A percentile compares a stretch with the other conserved stretches of the same genome.
Conservation (phyloP, 2,113 vertebrate genomes). For the Phylloscopus trochiloides region DNA sequence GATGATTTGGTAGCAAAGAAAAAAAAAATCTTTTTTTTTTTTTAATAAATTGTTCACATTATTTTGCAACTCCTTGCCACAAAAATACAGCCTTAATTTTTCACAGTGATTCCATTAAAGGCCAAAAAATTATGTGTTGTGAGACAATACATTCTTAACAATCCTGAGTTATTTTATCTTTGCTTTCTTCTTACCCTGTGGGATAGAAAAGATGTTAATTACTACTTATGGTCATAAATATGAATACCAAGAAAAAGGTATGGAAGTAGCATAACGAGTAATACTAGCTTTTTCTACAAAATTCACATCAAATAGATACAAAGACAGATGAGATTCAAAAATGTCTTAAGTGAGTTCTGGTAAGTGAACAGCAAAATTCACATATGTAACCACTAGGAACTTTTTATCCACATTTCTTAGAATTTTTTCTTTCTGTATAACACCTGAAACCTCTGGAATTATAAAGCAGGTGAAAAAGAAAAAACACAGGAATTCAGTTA, state of each 20-base stretch:
- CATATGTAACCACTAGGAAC: not conserved
- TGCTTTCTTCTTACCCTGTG: not conserved
- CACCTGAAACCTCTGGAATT: not conserved
- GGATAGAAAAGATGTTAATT: not conserved
- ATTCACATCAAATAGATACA: not conserved
- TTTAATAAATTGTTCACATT: not conserved
- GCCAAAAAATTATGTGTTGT: not conserved
- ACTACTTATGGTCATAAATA: not conserved
- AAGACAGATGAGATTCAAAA: not conserved
- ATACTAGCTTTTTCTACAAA: not conserved
- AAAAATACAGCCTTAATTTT: not conserved
- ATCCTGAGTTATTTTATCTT: not conserved
- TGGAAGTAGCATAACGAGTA: rapidly evolving
- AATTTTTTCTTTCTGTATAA: not conserved
- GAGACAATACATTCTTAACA: not conserved
- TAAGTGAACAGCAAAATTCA: not conserved
- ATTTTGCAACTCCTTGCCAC: not conserved
- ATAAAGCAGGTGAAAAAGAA: rapidly evolving
- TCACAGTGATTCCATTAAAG: not conserved
- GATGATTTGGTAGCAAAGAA: not conserved
- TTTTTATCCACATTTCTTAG: not conserved
- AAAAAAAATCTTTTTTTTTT: not conserved
- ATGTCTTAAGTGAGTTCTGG: not conserved
- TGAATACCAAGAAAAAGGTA: not conserved
- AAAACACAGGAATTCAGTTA: not conserved